Evolutionary conservation across 30 jellyfish, hydroid and myxozoan species (phyloP), one percentile per base, ranked within the genome.

Genomic region (Hydractinia symbiolongicarpus): DNA sequence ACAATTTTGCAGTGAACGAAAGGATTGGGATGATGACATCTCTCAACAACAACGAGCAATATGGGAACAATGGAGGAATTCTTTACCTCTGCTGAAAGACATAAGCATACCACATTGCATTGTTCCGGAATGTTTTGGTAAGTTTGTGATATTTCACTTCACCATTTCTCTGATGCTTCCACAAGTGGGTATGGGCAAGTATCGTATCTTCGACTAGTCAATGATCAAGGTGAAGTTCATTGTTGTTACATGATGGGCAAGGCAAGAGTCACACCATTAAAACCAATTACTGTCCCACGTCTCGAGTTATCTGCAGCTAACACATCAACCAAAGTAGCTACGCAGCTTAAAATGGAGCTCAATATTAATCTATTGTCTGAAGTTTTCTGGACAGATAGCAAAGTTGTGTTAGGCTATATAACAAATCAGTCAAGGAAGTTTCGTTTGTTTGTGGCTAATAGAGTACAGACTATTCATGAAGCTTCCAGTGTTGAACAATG

Each of bases 131-230:
- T 5, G 21, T 4, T 79, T 74, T 49, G 81, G 86, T 57, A 52
- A 61, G 52, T 50, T 11, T 50, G 13, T 52, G 82, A 81, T 30
- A 81, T 73, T 30, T 81, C 82, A 53, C 53, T 83, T 4, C 91
- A 83, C 44, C 91, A 73, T 83, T 73, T 83, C 69, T 83, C 81
- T 5, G 91, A 83, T 64, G n/a, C n/a, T n/a, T n/a, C n/a, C n/a
- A n/a, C n/a, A n/a, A n/a, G n/a, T n/a, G n/a, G n/a, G n/a, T n/a
- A n/a, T n/a, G n/a, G n/a, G n/a, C n/a, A 83, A n/a, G 91, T 9
- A 62, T 62, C 73, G 5, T 62, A 62, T 50, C 16, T 62, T 7
- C 5, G 73, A 62, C 30, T 62, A 14, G 70, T 57, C 66, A 50
- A 82, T 55, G 10, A 50, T 53, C 14, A 52, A 0, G 90, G 90